Percentiles rank a stretch among this genome's conserved stretches.
phyloP scores from a whole-genome alignment of 1,140 invertebrate species.

The Drosophila willistoni region DNA sequence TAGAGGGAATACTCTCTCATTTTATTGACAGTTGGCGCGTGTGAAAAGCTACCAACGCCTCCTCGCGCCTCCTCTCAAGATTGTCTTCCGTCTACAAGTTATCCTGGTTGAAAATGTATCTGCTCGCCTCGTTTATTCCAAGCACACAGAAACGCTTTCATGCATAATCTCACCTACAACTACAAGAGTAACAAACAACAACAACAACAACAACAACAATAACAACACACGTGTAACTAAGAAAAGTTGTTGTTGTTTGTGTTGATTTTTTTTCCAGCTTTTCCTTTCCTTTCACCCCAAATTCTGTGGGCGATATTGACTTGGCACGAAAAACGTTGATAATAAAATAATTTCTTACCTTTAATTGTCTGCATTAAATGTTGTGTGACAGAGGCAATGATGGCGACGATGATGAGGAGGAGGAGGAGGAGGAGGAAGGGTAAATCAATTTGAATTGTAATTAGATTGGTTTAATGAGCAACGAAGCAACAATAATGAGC shows the following conservation, averaged over 20 bases:
- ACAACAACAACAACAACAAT: constrained; percentile 30
- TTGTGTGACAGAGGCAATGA: constrained; percentile 21
- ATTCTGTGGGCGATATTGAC: constrained; percentile 52
- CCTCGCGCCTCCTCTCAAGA: no score
- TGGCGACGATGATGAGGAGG: background rate
- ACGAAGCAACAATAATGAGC: constrained; percentile 52
- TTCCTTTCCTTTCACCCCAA: constrained; percentile 29
- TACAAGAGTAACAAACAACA: constrained; percentile 8
- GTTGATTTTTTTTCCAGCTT: constrained; percentile 21
- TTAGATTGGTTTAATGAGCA: constrained; percentile 54
- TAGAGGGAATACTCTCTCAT: constrained; percentile 17
- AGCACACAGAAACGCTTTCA: constrained; percentile 71
- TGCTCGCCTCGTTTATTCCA: constrained; percentile 65
- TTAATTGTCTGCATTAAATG: constrained; percentile 66
- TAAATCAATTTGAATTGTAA: constrained; percentile 41
- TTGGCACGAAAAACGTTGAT: constrained; percentile 66
- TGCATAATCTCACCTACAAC: constrained; percentile 67
- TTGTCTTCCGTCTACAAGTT: background rate
- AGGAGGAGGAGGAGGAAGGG: background rate
- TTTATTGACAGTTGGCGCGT: constrained; percentile 57
- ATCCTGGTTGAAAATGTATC: constrained; percentile 15
- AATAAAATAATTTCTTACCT: constrained; percentile 78
- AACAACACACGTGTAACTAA: constrained; percentile 37
- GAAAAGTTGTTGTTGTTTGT: background rate
- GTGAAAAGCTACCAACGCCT: constrained; percentile 32